phyloP scores from a whole-genome alignment of 2,113 vertebrate genomes.

The Cyanoramphus novaezelandiae region DNA sequence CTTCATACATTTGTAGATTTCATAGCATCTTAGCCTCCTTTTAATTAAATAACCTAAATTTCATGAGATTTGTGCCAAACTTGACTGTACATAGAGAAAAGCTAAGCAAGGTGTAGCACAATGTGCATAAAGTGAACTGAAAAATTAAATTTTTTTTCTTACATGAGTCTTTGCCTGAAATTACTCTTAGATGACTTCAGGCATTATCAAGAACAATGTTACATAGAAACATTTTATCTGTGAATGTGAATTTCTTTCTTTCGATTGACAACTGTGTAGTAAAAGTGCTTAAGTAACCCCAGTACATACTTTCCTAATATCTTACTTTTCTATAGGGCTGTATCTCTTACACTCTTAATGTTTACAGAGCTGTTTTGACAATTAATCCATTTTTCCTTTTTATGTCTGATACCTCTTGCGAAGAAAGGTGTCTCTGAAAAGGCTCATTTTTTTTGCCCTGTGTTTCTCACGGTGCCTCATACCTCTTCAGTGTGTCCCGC shows the following conservation, averaged over 20 bases:
- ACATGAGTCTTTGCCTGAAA: background rate
- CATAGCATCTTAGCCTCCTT: background rate
- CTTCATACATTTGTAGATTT: background rate
- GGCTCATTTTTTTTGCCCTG: background rate
- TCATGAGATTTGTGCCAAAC: background rate
- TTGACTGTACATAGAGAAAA: background rate
- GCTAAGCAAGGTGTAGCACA: background rate
- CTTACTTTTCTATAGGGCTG: background rate
- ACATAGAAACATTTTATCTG: background rate
- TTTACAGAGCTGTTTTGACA: background rate
- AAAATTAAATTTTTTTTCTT: background rate
- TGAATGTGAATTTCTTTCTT: background rate
- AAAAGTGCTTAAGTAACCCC: background rate
- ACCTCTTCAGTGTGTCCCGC: background rate
- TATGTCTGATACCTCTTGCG: background rate
- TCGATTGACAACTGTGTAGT: background rate
- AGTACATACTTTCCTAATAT: background rate
- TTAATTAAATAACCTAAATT: background rate
- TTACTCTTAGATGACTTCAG: background rate
- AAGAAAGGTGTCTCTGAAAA: background rate
- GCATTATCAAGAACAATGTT: background rate
- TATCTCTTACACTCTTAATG: background rate
- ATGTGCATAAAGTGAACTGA: background rate
- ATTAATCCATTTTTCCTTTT: conserved; percentile 14
- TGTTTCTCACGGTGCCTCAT: background rate